A percentile compares a stretch with the other conserved stretches of the same genome.
Evolutionary conservation across 2,888 invertebrate genomes (phyloP).

Genomic region (Orthonevra nobilis): DNA sequence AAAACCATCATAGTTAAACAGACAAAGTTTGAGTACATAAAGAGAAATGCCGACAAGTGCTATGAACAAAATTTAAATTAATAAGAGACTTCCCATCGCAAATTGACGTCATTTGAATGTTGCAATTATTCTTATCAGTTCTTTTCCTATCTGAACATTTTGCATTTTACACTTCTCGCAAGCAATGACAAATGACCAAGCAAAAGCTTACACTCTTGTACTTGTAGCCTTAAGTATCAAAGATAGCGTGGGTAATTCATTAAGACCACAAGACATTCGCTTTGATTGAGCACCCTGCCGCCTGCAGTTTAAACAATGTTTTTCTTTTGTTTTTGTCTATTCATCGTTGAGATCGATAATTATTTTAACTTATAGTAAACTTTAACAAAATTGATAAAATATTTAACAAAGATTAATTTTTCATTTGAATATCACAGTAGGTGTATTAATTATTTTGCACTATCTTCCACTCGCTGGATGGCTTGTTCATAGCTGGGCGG

Average conservation of each 20-base stretch:
- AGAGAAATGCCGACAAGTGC: no score
- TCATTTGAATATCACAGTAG: slow-evolving; percentile 3
- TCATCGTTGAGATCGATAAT: not conserved
- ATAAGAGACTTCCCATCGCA: no score
- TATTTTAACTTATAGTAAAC: not conserved
- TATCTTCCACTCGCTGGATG: not conserved
- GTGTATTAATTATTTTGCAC: not conserved
- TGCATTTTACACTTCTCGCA: no score
- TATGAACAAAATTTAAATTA: no score
- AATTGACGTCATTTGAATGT: not conserved
- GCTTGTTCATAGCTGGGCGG: slow-evolving; percentile 60
- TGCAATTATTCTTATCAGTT: not conserved
- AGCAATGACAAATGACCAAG: no score
- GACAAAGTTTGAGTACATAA: no score
- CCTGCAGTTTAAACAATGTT: not conserved
- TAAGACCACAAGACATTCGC: not conserved
- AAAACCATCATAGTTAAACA: no score
- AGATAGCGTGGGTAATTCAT: slow-evolving; percentile 5
- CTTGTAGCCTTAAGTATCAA: not conserved
- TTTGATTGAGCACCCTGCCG: slow-evolving; percentile 12
- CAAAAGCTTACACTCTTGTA: no score
- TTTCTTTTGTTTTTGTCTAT: not conserved
- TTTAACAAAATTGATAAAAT: not conserved
- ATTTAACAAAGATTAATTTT: not conserved
- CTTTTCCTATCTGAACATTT: not conserved